A percentile compares a stretch with the other conserved stretches of the same genome.
Conservation (phyloP, 2,797 vertebrate species). For the Parambassis ranga region DNA sequence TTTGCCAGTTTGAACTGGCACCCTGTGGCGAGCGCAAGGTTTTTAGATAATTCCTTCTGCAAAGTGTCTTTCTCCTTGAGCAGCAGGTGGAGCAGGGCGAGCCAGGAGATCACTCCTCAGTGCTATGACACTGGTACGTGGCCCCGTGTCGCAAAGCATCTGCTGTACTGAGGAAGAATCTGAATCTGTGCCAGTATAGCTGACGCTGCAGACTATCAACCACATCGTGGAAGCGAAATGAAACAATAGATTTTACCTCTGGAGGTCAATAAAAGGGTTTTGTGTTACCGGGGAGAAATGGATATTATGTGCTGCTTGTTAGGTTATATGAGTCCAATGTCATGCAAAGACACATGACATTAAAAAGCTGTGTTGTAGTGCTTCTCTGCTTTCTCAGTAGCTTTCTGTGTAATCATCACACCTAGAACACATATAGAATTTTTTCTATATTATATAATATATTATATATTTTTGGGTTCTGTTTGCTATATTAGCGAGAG, state of each 20-base stretch:
- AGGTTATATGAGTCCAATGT: conserved; percentile 39
- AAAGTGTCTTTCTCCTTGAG: not conserved
- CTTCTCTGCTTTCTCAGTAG: too few relatives aligned
- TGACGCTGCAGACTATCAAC: conserved; percentile 15
- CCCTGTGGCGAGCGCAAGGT: not conserved
- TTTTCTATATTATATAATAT: too few relatives aligned
- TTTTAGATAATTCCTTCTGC: not conserved
- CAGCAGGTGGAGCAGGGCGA: conserved; percentile 12
- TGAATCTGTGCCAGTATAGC: conserved; percentile 3
- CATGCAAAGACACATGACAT: conserved; percentile 1
- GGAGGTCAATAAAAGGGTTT: conserved; percentile 50
- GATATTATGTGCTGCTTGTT: conserved; percentile 11
- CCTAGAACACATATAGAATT: not conserved
- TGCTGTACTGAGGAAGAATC: not conserved
- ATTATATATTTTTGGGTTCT: too few relatives aligned
- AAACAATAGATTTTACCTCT: not conserved
- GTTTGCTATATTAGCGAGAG: too few relatives aligned
- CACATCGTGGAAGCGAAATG: not conserved
- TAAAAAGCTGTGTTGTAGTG: too few relatives aligned
- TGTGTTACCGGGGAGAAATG: conserved; percentile 21
- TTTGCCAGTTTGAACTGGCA: conserved; percentile 11
- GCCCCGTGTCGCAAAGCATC: conserved; percentile 18
- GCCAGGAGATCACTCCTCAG: conserved; percentile 5
- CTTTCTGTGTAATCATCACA: not conserved
- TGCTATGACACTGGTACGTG: conserved; percentile 3